Base-by-base conservation (phyloP, 2,888 invertebrate species). In the Micropterix aruncella region DNA sequence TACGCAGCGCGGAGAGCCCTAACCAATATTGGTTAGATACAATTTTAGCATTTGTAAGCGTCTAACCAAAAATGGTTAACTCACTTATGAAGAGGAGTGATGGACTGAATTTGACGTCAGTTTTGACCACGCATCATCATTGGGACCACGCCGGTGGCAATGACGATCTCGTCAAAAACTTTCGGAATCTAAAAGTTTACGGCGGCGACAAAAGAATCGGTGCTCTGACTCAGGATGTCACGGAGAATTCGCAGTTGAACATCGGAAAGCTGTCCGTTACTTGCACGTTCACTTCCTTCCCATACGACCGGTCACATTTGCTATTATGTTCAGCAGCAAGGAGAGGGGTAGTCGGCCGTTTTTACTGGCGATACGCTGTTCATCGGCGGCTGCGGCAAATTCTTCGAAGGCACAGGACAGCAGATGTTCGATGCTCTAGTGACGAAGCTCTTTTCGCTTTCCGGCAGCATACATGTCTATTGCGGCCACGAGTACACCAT, bases 331-430 rank as follows among this genome's bases (percentile, higher is more conserved):
- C 75, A 76, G n/a, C 57, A 74, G 16, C 63, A 70, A 2, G 67
- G 72, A 37, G 65, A 71, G 16, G 52, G 54, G 44, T 66, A 67
- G 27, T 64, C 81, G 12, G 86, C 80, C 42, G 93, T 99, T 3
- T 97, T 99, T 58, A 97, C 96, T 52, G 95, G 99, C 38, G 99
- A 99, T 60, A 99, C 99, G 0, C 70, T 99, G 38, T 99, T 99
- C 62, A 72, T 91, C 46, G 95, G 80, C 42, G 99, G 99, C 1
- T 99, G 99, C 63, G 99, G 99, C 0, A 74, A 87, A 55, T 99
- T 99, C 65, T 99, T 99, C 59, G 99, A 99, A 72, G 99, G 99
- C 36, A 92, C 83, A 2, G 80, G 95, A 3, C 79, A 83, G n/a
- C 83, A 97, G 65, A 99, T 99, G 97, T 82, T 91, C 58, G 63